Base-by-base conservation (phyloP, 2,888 invertebrate genomes). In the Prenolepis imparis region DNA sequence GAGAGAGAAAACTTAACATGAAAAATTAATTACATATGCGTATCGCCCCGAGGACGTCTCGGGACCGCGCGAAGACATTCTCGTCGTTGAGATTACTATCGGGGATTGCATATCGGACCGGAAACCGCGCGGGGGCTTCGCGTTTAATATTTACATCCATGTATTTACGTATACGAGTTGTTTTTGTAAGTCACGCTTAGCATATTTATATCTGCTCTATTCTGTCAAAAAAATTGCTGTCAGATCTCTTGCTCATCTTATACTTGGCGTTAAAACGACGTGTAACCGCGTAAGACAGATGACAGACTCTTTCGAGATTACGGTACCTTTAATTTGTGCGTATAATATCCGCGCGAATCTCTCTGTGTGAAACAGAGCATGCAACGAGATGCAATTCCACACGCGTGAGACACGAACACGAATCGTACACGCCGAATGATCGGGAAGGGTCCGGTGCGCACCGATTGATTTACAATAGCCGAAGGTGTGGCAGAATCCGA, bases 381-480 rank as follows among this genome's bases (percentile, higher is more conserved):
- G 75, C 52, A 9, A 52, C 52, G 41, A 28, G 28, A 41, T 28
- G 75, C 75, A 66, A 66, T 55, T 64, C 21, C 66, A 66, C 77
- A 61, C 82, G 82, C 55, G 39, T 61, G 83, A 84, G 75, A 21
- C 44, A 32, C 15, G 28, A 59, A 66, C 77, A 55, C 57, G 77
- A 64, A 64, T 55, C 74, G n/a, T n/a, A n/a, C n/a, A n/a, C n/a
- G 63, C 67, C 72, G 39, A 18, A 64, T 82, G 77, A n/a, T 59
- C 72, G 63, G 59, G 74, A 83, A 64, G 59, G 67, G 61, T 48
- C 66, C 82, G 75, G 68, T 67, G 68, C 77, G 48, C 63, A 70
- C 81, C 89, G 92, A 93, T 93, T 92, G 93, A 93, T 93, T 92
- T 92, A 91, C 91, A 92, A 93, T 91, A 88, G 88, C 39, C 88